Conservation (phyloP, 2,888 invertebrate genomes). For the Deroplatys truncata region DNA sequence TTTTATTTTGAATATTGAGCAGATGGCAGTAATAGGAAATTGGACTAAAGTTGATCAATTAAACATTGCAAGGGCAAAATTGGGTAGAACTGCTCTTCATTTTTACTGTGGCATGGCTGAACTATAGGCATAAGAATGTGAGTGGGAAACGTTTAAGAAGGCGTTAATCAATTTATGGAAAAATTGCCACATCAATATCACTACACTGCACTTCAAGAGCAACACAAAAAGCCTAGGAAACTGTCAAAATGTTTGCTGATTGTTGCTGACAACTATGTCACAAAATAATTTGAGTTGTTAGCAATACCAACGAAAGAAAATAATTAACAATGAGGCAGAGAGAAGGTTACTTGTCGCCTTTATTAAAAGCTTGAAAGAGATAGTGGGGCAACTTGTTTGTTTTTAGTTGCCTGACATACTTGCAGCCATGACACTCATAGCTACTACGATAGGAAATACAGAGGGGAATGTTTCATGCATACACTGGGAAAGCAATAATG, state of each 20-base stretch:
- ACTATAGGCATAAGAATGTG: background rate
- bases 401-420: background rate
- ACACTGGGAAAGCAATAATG: no score
- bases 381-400: background rate
- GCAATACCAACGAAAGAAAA: background rate
- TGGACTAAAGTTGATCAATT: background rate
- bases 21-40: background rate
- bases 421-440: no score
- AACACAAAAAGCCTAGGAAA: background rate
- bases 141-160: background rate
- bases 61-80: no score
- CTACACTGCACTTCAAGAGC: background rate
- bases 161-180: background rate
- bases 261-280: background rate
- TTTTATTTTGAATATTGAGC: background rate
- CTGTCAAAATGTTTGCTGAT: background rate
- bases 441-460: no score
- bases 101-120: background rate
- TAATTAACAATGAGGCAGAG: background rate
- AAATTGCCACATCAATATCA: background rate
- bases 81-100: background rate
- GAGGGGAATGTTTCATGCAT: no score
- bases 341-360: background rate
- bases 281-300: background rate
- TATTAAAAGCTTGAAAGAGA: background rate